Evolutionary conservation across 2,113 vertebrate genomes (phyloP).

Genomic region (Semicossyphus pulcher): DNA sequence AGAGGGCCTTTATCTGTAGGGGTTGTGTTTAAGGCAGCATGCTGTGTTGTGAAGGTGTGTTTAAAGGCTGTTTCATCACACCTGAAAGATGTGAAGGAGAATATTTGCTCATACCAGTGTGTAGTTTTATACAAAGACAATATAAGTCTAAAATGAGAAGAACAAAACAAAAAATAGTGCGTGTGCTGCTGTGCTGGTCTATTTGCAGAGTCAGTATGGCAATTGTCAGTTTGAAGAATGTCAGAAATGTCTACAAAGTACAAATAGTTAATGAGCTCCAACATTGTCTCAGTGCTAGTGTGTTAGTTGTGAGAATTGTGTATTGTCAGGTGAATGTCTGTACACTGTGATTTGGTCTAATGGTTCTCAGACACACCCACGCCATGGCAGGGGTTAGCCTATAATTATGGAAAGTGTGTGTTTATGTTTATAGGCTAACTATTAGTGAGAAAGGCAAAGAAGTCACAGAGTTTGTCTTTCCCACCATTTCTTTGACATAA

Average conservation of each 20-base stretch:
- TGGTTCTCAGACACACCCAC: constrained; percentile 75
- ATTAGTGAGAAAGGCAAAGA: constrained; percentile 57
- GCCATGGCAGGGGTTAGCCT: constrained; percentile 46
- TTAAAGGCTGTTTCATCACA: neutral
- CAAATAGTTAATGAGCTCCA: neutral
- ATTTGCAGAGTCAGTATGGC: constrained; percentile 6
- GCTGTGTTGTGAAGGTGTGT: neutral
- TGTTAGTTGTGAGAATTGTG: constrained; percentile 8
- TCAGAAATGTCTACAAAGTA: constrained; percentile 7
- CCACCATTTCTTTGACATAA: constrained; percentile 21
- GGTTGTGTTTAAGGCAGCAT: constrained; percentile 10
- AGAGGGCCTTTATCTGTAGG: constrained; percentile 14
- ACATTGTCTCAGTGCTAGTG: neutral
- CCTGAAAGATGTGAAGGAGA: neutral
- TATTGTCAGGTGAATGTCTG: constrained; percentile 27
- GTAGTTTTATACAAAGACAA: no score
- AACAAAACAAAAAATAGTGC: no score
- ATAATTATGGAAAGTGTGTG: constrained; percentile 78
- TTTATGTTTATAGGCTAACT: constrained; percentile 70
- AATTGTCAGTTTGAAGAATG: constrained; percentile 8
- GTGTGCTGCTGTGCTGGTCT: neutral
- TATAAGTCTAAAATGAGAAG: no score
- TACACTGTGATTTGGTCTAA: constrained; percentile 39
- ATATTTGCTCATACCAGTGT: neutral
- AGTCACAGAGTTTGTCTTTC: constrained; percentile 11